Conservation (phyloP, 2,113 vertebrate genomes). For the Oryzias celebensis region DNA sequence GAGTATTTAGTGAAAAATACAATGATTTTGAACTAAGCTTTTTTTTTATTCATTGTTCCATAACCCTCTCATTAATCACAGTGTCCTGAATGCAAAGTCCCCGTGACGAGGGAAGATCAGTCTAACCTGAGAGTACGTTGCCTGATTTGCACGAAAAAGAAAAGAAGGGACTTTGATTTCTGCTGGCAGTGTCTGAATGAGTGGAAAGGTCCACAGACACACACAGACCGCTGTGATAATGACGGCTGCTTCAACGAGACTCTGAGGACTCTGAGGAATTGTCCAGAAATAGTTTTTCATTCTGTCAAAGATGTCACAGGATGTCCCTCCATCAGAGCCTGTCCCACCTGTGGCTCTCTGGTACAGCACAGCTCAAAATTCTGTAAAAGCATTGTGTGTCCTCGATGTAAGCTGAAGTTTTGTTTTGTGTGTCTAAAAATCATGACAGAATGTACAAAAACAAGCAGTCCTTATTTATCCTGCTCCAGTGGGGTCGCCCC, state of each 20-base stretch:
- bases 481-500: neutral
- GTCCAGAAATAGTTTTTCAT: neutral
- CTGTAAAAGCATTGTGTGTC: conserved; percentile 64
- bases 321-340: conserved; percentile 52
- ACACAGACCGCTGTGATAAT: conserved; percentile 48
- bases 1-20: neutral
- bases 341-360: conserved; percentile 63
- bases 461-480: rapidly evolving
- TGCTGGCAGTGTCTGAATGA: conserved; percentile 67
- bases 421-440: conserved; percentile 68
- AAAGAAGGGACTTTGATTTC: conserved; percentile 41
- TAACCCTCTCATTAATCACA: neutral
- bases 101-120: neutral
- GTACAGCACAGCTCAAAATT: conserved; percentile 52
- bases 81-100: conserved; percentile 27
- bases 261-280: conserved; percentile 32
- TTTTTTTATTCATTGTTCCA: too few species aligned
- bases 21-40: too few species aligned
- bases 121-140: conserved; percentile 11
- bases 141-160: conserved; percentile 18
- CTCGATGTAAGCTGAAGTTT: conserved; percentile 61
- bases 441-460: conserved; percentile 20
- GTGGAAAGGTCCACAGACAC: conserved; percentile 52
- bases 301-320: conserved; percentile 6
- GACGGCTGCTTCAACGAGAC: conserved; percentile 27